Base-by-base conservation (phyloP, 2,888 invertebrate species). In the Dasypolia templi region DNA sequence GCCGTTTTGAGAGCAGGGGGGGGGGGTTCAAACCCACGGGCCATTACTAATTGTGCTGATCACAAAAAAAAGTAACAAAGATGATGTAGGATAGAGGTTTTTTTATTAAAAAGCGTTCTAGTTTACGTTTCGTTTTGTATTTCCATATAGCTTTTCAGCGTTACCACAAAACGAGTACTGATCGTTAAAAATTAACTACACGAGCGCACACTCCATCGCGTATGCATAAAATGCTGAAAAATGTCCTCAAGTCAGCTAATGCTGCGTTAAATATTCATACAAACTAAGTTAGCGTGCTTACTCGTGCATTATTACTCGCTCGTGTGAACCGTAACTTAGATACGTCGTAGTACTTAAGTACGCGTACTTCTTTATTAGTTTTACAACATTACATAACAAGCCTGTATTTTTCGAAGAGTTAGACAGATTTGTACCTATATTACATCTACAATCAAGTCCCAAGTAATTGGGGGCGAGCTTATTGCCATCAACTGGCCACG, bases 261-360 rank as follows among this genome's bases (percentile, higher is more conserved):
- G 62, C 63, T 39, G 42, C 12, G 49, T 61, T 49, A 66, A 82
- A 77, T 64, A 68, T 64, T 76, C 68, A 76, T 26, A 63, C 32
- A 46, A 32, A 35, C 44, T 58, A 39, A 68, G 26, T 64, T 22
- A 26, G 42, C 17, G 11, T 56, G 51, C n/a, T 59, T 64, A 64
- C 55, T 17, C 77, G 82, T 64, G 78, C 82, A 49, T 58, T 59
- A 81, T 51, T 39, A 55, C 49, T 14, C 63, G 58, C 77, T 64
- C 29, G 77, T 64, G 77, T 35, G 35, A 14, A 46, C 53, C 12
- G 14, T 63, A 32, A 46, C 59, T 81, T 39, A 32, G 44, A 55
- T 39, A 80, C 51, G 17, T 32, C 32, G 14, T 51, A 32, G 44
- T 51, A 69, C 35, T 5, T 32, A 22, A 46, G 5, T 19, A 51